Evolutionary conservation across 2,888 invertebrate genomes (phyloP).

Genomic region (Tachina grossa): DNA sequence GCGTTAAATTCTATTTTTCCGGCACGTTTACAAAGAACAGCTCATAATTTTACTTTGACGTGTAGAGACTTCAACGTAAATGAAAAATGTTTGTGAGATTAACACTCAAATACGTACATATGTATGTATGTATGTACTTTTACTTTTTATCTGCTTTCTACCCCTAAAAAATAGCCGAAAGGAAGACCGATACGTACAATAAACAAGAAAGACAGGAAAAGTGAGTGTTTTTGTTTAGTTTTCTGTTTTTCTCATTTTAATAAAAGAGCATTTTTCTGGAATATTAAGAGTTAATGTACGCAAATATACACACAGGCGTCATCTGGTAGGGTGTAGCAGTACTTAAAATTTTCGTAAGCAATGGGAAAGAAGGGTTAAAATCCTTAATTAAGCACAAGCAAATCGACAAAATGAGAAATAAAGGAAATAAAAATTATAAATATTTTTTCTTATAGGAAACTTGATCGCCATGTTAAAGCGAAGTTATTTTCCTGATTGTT

Average conservation of each 20-base stretch:
- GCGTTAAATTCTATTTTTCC: neutral
- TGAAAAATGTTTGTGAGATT: neutral
- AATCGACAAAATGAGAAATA: neutral
- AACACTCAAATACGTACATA: constrained; percentile 13
- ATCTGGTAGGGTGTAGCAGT: constrained; percentile 41
- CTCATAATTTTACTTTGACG: constrained; percentile 10
- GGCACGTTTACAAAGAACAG: constrained; percentile 8
- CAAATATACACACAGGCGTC: neutral
- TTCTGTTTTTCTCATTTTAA: neutral
- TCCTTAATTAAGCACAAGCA: constrained; percentile 19
- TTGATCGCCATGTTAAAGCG: neutral
- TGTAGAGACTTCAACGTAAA: constrained; percentile 17
- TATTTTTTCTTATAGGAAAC: constrained; percentile 22
- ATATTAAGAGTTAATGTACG: neutral
- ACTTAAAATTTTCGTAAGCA: neutral
- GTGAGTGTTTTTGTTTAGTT: constrained; percentile 3
- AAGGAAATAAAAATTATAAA: neutral
- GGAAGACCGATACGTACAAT: neutral
- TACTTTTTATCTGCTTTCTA: neutral
- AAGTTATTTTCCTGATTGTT: neutral
- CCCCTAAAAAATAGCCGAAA: constrained; percentile 18
- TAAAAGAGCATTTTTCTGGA: neutral
- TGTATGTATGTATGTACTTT: too few relatives aligned
- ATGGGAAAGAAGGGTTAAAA: constrained; percentile 35
- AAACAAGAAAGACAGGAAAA: neutral